Base-by-base conservation (phyloP, 2,888 invertebrate genomes). In the Acrobasis repandana region DNA sequence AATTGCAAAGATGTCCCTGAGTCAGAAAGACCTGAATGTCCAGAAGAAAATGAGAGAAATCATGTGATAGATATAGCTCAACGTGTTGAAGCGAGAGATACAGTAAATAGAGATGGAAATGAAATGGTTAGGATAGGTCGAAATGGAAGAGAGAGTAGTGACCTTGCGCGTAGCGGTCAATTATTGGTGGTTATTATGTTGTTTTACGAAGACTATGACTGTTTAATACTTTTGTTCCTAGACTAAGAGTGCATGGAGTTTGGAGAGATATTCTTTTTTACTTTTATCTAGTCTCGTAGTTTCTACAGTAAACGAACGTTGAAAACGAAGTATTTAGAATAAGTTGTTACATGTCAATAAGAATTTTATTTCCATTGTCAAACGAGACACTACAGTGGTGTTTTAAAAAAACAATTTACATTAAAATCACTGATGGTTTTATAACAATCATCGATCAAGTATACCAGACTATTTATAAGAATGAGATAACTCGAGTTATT, bases 141-240 rank as follows among this genome's bases (percentile, higher is more conserved):
- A 69, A 83, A 82, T 75, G 76, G 74, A 82, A 76, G 80, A 84
- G 85, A 83, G 79, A 87, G 80, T 65, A 75, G 66, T 74, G 77
- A 77, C 74, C 77, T 76, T 69, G 60, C 67, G 66, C 76, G 77
- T 73, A 77, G 71, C 75, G 80, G 84, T 86, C 88, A 85, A 85
- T 86, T 88, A 84, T 69, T 83, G 64, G 67, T 89, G 76, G 78
- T 87, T 70, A 81, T 90, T 67, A 76, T 89, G 71, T 76, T 83
- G 65, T 76, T 82, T 65, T 81, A 79, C 62, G 80, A 83, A 60
- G 75, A 83, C 58, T 71, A 72, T 62, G 80, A 79, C 68, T 79
- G 74, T 71, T 70, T 86, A 58, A 66, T 88, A 76, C 74, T 82
- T 63, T 69, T 86, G 67, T 66, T 81, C 68, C 65, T 82, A 74